Conservation (phyloP, 2,888 invertebrate species). For the Brenthis daphne region DNA sequence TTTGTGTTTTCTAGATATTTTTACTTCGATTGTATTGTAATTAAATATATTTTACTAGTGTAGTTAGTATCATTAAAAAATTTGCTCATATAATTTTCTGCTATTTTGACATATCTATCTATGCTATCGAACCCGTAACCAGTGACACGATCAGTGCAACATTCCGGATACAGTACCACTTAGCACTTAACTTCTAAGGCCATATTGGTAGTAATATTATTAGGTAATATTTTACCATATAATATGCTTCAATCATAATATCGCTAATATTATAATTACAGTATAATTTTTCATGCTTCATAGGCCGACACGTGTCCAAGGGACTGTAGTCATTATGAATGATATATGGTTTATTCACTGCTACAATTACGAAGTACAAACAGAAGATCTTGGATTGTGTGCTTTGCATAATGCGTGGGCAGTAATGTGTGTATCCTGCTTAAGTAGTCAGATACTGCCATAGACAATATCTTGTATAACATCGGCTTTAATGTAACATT, state of each 20-base stretch:
- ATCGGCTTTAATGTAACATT: not conserved
- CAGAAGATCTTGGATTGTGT: slow-evolving; percentile 44
- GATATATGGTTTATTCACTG: slow-evolving; percentile 37
- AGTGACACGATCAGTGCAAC: too few relatives aligned
- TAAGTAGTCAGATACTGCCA: not conserved
- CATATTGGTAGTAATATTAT: too few relatives aligned
- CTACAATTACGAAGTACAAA: slow-evolving; percentile 46
- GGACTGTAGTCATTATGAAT: slow-evolving; percentile 34
- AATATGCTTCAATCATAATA: not conserved
- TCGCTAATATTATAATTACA: slow-evolving; percentile 16
- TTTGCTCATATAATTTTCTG: too few relatives aligned
- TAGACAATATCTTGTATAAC: not conserved
- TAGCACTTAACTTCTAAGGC: too few relatives aligned
- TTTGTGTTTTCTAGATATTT: too few relatives aligned
- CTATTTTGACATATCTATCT: too few relatives aligned
- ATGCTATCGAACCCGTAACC: too few relatives aligned
- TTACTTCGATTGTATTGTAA: too few relatives aligned
- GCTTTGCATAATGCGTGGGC: slow-evolving; percentile 49
- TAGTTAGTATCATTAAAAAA: too few relatives aligned
- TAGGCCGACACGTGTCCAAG: slow-evolving; percentile 42
- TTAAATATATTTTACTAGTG: too few relatives aligned
- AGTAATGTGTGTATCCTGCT: slow-evolving; percentile 46
- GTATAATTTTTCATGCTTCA: slow-evolving; percentile 23
- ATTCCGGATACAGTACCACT: too few relatives aligned
- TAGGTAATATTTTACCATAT: not conserved